Evolutionary conservation across 2,888 invertebrate species (phyloP), one percentile per base, ranked within the genome.

Genomic region (Dasysyrphus albostriatus): DNA sequence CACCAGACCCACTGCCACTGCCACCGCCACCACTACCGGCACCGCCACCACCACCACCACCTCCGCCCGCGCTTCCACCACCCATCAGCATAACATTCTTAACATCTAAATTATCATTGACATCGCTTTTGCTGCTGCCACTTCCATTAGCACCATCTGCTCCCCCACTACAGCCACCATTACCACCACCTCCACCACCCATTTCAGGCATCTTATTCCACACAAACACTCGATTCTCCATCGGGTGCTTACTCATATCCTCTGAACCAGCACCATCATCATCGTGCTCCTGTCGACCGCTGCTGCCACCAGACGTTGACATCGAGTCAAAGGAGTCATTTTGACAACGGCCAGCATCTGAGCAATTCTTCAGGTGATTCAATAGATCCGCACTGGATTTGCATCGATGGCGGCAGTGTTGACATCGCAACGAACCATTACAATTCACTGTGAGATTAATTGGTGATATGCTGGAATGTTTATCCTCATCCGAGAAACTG

Each of bases 361-460:
- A 92, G 90, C 97, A 97, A 47, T 95, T 95, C 92, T 95, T 95
- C 91, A 97, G 93, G 91, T 98, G 98, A 80, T 95, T 93, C 88
- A 95, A 93, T 63, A 98, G 93, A 93, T 97, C 97, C 5, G 95
- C 94, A 89, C 96, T 96, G 34, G 96, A 96, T 93, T 97, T 97
- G 92, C 97, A 98, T 83, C 97, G 94, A 91, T 97, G 97, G 88
- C 97, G 94, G 91, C 98, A 98, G 91, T 96, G 95, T 92, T 97
- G 97, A 91, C 98, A 98, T 80, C 97, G 94, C 67, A 96, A 96
- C 14, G 97, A 96, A 88, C 95, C 95, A 56, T 78, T 82, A 59
- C 72, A 85, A 78, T 89, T 89, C 1, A 92, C 91, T 16, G 92
- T 92, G 12, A 92, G 88, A 91, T 93, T 94, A 51, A 93, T 90